Evolutionary conservation across 2,113 vertebrate species (phyloP).

Genomic region (Peromyscus leucopus): DNA sequence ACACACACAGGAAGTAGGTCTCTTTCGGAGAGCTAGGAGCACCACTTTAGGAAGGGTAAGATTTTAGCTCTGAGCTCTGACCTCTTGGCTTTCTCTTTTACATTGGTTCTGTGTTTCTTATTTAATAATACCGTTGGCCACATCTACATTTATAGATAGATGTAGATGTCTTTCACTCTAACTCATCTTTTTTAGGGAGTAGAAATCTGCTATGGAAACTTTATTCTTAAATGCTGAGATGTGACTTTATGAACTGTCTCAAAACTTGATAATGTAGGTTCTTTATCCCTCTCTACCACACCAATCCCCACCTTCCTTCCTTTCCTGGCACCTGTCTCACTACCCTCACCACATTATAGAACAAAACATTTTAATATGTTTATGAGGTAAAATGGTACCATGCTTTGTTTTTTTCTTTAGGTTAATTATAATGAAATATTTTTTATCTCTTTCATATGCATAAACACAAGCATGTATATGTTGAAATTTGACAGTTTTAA

Average conservation of each 20-base stretch:
- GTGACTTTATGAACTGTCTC: neutral
- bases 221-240: neutral
- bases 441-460: neutral
- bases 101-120: no score
- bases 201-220: neutral
- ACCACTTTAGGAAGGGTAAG: no score
- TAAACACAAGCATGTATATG: neutral
- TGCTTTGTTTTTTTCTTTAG: neutral
- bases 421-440: neutral
- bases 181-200: neutral
- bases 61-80: no score
- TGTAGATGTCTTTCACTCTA: neutral
- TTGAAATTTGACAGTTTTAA: neutral
- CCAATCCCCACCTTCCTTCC: neutral
- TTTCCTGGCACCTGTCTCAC: neutral
- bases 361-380: neutral
- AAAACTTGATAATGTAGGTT: neutral
- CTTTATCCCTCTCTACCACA: neutral
- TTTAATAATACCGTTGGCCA: no score
- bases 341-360: accelerated
- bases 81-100: no score
- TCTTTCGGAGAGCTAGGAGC: no score
- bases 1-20: no score
- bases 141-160: no score
- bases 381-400: neutral